Evolutionary conservation across 1,140 invertebrate species (phyloP), one percentile per base, ranked within the genome.

Genomic region (Rhagoletis pomonella): DNA sequence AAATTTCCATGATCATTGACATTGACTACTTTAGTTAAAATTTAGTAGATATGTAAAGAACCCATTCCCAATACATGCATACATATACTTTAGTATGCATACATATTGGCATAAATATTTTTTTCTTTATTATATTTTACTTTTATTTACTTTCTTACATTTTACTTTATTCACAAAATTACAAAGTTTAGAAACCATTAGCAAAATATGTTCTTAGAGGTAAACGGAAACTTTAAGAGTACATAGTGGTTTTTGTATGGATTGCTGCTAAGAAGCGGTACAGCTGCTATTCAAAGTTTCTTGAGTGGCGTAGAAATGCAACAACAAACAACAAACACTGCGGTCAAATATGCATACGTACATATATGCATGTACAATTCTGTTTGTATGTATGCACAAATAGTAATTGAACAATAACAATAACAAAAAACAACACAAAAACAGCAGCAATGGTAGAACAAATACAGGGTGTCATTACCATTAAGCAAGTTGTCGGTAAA

Each of bases 121-220:
- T 17, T 73, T 73, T 73, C n/a, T 2, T 1, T n/a, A 6, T 73
- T 44, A 44, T 44, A 69, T 44, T 69, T 44, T n/a, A n/a, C 44
- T 55, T 55, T 55, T 73, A 17, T 73, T n/a, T 47, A 47, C 44
- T 73, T 47, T 47, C 67, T 73, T 73, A 73, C 29, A 73, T 73
- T 47, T 73, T 73, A 73, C 42, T 17, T 73, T 73, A 73, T 73
- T 73, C 67, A 73, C 67, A 73, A 73, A 73, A 47, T 73, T 73
- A 73, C 67, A 73, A 73, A 73, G 67, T 73, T 73, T 73, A 73
- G 67, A 73, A 73, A 73, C 67, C 67, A 73, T 73, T 73, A 73
- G 42, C 67, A 73, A 73, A 73, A 44, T 17, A 42, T 73, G 5
- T n/a, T n/a, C 44, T 17, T 44, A 5, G 67, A 73, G 42, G 67